phyloP scores from a whole-genome alignment of 2,113 vertebrate genomes.

The Emberiza fucata region DNA sequence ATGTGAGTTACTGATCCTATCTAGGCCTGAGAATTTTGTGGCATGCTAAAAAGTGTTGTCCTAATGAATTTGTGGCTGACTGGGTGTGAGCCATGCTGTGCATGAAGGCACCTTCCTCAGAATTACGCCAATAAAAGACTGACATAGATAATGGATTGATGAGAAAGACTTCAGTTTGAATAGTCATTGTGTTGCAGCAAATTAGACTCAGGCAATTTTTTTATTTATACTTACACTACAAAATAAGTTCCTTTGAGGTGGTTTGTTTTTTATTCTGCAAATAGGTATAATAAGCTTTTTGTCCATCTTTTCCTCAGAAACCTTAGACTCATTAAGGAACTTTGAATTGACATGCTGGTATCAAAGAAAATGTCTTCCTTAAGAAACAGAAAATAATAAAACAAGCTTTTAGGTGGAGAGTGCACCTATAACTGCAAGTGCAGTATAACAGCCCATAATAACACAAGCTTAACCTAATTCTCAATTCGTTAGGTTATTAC shows the following conservation, averaged over 20 bases:
- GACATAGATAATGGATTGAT: not conserved
- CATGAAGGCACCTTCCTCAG: not conserved
- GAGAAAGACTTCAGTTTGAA: not conserved
- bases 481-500: not conserved
- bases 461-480: not conserved
- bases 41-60: not conserved
- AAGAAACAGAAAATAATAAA: not conserved
- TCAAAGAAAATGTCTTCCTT: not conserved
- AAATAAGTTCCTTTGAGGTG: not conserved
- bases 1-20: not conserved
- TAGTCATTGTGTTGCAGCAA: not conserved
- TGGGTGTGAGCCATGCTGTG: not conserved
- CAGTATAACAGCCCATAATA: not conserved
- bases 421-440: not conserved
- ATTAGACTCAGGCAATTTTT: not conserved
- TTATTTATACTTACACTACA: not conserved
- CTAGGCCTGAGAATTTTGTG: not conserved
- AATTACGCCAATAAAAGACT: not conserved
- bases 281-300: not conserved
- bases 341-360: not conserved
- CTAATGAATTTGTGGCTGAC: not conserved
- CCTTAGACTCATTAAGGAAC: not conserved
- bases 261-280: not conserved
- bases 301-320: not conserved
- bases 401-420: not conserved